Evolutionary conservation across 2,888 invertebrate genomes (phyloP).

Genomic region (Trichogramma dendrolimi): DNA sequence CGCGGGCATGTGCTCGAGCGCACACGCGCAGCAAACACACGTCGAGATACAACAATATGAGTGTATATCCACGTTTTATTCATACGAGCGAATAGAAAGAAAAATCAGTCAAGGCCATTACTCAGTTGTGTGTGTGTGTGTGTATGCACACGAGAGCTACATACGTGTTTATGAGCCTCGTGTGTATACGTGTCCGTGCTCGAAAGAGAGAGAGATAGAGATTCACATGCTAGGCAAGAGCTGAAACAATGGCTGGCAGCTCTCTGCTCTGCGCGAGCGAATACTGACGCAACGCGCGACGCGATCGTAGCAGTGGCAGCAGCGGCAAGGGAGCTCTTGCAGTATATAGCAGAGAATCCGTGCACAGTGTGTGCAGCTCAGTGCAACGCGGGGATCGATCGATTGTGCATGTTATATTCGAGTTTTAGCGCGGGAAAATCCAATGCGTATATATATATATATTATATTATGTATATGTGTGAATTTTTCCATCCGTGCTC

Average conservation of each 20-base stretch:
- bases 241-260: too few relatives aligned
- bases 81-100: slow-evolving; percentile 1
- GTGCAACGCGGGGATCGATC: too few relatives aligned
- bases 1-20: too few relatives aligned
- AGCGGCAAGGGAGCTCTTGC: background rate
- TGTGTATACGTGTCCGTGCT: too few relatives aligned
- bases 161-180: slow-evolving; percentile 27
- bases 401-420: too few relatives aligned
- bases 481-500: too few relatives aligned
- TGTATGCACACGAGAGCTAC: slow-evolving; percentile 11
- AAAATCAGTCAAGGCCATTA: slow-evolving; percentile 40
- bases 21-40: slow-evolving; percentile 6
- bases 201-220: too few relatives aligned
- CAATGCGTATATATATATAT: too few relatives aligned
- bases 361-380: too few relatives aligned
- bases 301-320: background rate
- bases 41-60: slow-evolving; percentile 5
- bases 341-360: background rate
- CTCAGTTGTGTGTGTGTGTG: slow-evolving; percentile 31
- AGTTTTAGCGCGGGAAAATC: too few relatives aligned
- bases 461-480: too few relatives aligned
- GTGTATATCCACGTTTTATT: slow-evolving; percentile 9
- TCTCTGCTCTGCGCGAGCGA: background rate
- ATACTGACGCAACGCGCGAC: slow-evolving; percentile 15
- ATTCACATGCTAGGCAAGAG: too few relatives aligned